A percentile compares a stretch with the other conserved stretches of the same genome.
Conservation (phyloP, 64 coral and sea anemone species). For the Actinia tenebrosa region DNA sequence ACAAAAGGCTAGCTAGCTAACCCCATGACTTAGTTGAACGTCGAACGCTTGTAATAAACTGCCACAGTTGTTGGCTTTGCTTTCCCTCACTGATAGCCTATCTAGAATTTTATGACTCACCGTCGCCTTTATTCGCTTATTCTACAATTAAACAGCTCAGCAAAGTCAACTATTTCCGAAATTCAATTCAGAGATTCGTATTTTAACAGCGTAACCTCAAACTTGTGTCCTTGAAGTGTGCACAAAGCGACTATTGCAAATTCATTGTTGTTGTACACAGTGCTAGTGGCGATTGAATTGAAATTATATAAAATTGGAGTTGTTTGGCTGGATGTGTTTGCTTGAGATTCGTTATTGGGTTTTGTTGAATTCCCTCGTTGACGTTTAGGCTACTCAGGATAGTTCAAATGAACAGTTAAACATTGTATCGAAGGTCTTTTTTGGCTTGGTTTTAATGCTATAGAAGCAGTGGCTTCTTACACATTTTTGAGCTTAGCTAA, state of each 20-base stretch:
- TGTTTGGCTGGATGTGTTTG: neutral
- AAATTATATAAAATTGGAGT: neutral
- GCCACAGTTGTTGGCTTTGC: neutral
- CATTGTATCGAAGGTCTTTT: neutral
- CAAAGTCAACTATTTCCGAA: neutral
- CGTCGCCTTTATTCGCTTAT: neutral
- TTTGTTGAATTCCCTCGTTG: neutral
- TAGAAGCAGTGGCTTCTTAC: neutral
- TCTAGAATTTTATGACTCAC: neutral
- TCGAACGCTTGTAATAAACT: neutral
- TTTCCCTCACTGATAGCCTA: neutral
- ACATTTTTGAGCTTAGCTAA: neutral
- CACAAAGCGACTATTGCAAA: neutral
- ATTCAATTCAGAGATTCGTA: neutral
- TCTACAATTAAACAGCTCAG: neutral
- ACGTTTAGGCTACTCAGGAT: neutral
- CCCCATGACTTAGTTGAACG: neutral
- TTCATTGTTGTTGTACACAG: neutral
- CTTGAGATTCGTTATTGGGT: neutral
- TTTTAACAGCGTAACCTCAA: neutral
- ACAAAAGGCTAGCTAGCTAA: constrained; percentile 14
- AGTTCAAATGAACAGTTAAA: neutral
- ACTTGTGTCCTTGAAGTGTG: neutral
- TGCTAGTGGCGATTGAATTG: neutral
- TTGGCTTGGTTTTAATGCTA: neutral